phyloP scores from a whole-genome alignment of 2,797 vertebrate species.

The Corythornis leucogaster region DNA sequence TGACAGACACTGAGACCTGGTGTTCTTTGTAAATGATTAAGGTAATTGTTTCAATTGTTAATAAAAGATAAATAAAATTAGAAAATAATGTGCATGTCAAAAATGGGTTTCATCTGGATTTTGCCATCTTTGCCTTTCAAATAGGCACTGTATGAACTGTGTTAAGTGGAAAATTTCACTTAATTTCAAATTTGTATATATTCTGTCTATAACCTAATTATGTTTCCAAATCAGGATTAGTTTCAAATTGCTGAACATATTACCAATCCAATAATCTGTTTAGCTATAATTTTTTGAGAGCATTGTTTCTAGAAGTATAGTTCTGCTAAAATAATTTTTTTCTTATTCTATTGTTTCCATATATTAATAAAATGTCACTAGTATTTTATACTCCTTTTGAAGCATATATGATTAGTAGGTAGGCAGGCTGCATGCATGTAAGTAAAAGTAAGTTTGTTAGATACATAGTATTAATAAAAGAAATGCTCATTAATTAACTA shows the following conservation, averaged over 20 bases:
- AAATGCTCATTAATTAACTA: slow-evolving; percentile 28
- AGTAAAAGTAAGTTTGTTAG: slow-evolving; percentile 40
- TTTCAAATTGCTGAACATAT: not conserved
- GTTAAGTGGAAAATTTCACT: not conserved
- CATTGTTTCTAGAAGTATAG: slow-evolving; percentile 30
- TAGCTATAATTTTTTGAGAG: not conserved
- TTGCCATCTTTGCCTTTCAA: slow-evolving; percentile 27
- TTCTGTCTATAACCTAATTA: slow-evolving; percentile 10
- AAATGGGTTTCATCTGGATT: slow-evolving; percentile 34
- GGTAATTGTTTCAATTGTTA: not conserved
- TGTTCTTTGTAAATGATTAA: not conserved
- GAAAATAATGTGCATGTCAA: not conserved
- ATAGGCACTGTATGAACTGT: not conserved
- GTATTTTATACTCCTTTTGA: not conserved
- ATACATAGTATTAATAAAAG: slow-evolving; percentile 21
- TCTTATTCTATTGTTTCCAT: slow-evolving; percentile 28
- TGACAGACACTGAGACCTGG: not conserved
- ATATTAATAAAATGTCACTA: slow-evolving; percentile 42
- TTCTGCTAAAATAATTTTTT: slow-evolving; percentile 49
- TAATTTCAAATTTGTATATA: slow-evolving; percentile 42
- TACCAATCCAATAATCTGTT: slow-evolving; percentile 22
- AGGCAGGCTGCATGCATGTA: not conserved
- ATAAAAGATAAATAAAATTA: not conserved
- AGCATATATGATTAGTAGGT: not conserved
- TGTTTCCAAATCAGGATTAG: slow-evolving; percentile 35